phyloP scores from a whole-genome alignment of 2,113 vertebrate genomes.

The Rhabdomys dilectus region DNA sequence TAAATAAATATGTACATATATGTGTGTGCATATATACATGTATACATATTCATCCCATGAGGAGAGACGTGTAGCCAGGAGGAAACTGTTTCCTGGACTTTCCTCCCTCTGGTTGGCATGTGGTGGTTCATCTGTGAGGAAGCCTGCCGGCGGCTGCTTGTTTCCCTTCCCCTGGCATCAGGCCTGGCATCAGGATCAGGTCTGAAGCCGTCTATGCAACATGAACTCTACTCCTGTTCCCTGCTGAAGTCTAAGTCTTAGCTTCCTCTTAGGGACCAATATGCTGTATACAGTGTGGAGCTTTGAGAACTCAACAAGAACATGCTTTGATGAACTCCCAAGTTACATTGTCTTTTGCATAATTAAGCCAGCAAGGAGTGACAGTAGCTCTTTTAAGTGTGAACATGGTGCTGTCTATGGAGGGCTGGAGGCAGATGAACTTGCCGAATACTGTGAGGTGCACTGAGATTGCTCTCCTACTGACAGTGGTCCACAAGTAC shows the following conservation, averaged over 20 bases:
- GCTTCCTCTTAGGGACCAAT: neutral
- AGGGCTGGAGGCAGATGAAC: neutral
- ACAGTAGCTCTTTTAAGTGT: neutral
- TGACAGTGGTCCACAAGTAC: neutral
- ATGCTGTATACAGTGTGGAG: neutral
- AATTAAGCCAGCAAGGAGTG: constrained; percentile 16
- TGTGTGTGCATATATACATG: neutral
- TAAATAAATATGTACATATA: neutral
- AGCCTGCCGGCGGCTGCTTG: neutral
- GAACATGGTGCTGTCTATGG: neutral
- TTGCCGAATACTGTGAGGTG: neutral
- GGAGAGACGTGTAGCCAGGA: constrained; percentile 23
- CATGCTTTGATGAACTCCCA: constrained; percentile 16
- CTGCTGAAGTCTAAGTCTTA: constrained; percentile 25
- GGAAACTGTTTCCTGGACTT: constrained; percentile 43
- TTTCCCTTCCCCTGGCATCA: constrained; percentile 7
- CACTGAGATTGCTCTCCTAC: neutral
- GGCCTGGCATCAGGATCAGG: constrained; percentile 19
- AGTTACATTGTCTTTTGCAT: neutral
- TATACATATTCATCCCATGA: neutral
- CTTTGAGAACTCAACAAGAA: neutral
- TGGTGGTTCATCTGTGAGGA: constrained; percentile 38
- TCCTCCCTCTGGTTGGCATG: neutral
- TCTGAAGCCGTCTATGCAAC: constrained; percentile 1
- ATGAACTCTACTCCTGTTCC: neutral